Conservation (phyloP, 2,888 invertebrate genomes). For the Exocentrus adspersus region DNA sequence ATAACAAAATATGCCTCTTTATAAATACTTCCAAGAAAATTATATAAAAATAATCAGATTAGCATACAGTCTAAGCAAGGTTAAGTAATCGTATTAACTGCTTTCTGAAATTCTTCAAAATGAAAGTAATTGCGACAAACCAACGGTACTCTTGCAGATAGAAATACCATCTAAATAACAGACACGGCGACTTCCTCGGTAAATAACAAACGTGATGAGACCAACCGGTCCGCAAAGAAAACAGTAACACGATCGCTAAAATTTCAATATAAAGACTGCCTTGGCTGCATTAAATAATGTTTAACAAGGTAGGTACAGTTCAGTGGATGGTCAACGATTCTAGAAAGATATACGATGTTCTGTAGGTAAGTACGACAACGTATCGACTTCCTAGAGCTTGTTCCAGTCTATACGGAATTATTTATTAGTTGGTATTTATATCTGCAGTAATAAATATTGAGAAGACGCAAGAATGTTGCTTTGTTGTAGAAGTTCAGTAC, state of each 20-base stretch:
- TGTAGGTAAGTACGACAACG: constrained; percentile 11
- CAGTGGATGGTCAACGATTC: constrained; percentile 3
- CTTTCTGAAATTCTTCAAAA: too few relatives aligned
- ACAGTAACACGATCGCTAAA: constrained; percentile 22
- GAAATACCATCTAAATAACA: neutral
- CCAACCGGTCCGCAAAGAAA: neutral
- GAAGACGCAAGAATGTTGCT: too few relatives aligned
- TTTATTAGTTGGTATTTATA: too few relatives aligned
- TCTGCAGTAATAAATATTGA: too few relatives aligned
- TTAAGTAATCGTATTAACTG: too few relatives aligned
- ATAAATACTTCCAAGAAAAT: too few relatives aligned
- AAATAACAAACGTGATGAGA: constrained; percentile 13
- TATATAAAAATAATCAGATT: too few relatives aligned
- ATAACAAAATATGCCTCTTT: too few relatives aligned
- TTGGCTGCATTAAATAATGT: constrained; percentile 22
- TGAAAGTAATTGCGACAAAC: neutral
- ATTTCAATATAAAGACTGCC: constrained; percentile 22
- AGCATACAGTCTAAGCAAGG: too few relatives aligned
- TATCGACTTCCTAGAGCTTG: constrained; percentile 24
- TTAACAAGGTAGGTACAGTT: constrained; percentile 13
- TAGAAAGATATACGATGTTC: constrained; percentile 1
- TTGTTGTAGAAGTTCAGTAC: too few relatives aligned
- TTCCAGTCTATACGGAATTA: neutral
- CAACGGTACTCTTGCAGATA: neutral
- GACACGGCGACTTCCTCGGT: neutral